Percentiles rank a stretch among this genome's conserved stretches.
These are phyloP conservation scores for Helicoverpa zea DNA, from an alignment of 1,140 invertebrate species.

Conservation along the genomic window DNA sequence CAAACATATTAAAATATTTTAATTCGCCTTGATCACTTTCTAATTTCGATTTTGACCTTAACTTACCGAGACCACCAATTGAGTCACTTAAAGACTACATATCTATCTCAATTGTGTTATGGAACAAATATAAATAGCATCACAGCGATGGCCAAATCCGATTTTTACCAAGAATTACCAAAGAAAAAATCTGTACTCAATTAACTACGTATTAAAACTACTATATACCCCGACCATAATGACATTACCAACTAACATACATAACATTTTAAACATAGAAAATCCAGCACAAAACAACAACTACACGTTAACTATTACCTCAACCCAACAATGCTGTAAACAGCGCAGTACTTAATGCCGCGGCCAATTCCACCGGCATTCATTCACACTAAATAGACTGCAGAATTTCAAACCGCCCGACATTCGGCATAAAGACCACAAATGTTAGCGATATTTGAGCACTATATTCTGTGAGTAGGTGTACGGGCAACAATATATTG, in stretches of 20 bases:
- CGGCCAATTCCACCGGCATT: not conserved
- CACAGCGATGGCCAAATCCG: too few species aligned
- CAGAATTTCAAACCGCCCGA: not conserved
- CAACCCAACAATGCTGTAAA: not conserved
- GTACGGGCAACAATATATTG: not conserved
- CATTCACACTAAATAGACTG: constrained; percentile 4
- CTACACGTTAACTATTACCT: not conserved
- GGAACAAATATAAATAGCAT: too few species aligned
- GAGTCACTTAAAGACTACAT: too few species aligned
- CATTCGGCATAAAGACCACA: not conserved
- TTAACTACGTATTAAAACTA: too few species aligned
- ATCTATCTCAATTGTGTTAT: too few species aligned
- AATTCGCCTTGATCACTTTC: too few species aligned
- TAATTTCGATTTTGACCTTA: too few species aligned
- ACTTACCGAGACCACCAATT: too few species aligned
- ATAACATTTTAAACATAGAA: too few species aligned
- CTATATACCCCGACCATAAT: not conserved
- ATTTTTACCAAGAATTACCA: too few species aligned
- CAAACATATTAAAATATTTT: too few species aligned
- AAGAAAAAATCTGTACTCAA: too few species aligned
- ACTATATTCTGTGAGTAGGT: not conserved
- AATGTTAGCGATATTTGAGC: constrained; percentile 13
- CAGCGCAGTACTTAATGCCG: not conserved
- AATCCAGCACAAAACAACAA: not conserved
- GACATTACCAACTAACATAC: not conserved